A percentile compares a stretch with the other conserved stretches of the same genome.
phyloP scores from a whole-genome alignment of 2,797 vertebrate genomes.

The Pipistrellus nathusii region DNA sequence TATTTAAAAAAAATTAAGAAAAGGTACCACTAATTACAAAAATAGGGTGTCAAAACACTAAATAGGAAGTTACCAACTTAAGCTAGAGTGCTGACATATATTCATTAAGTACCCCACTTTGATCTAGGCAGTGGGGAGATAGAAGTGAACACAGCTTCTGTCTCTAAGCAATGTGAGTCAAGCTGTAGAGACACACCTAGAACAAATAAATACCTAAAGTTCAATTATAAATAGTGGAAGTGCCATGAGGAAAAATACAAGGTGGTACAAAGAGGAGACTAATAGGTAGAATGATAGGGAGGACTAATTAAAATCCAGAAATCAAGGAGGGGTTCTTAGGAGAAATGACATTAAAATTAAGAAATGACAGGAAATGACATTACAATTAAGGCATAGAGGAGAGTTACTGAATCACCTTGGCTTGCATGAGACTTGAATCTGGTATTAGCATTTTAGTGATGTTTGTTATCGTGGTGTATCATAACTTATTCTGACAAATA shows the following conservation, averaged over 20 bases:
- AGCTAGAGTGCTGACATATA: background rate
- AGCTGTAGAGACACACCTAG: background rate
- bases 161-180: background rate
- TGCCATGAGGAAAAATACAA: background rate
- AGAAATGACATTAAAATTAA: background rate
- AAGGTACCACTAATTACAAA: background rate
- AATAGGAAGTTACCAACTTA: background rate
- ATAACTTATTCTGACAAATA: background rate
- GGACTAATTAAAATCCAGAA: background rate
- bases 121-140: background rate
- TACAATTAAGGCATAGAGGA: background rate
- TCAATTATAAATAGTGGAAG: background rate
- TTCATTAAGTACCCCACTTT: background rate
- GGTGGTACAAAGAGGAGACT: background rate
- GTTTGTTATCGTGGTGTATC: background rate
- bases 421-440: background rate
- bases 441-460: background rate
- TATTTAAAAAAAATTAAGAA: background rate
- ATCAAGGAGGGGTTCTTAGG: background rate
- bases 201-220: slow-evolving; percentile 7
- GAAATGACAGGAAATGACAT: background rate
- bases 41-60: background rate
- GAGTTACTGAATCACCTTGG: background rate
- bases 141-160: background rate
- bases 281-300: background rate